Evolutionary conservation across 2,797 vertebrate genomes (phyloP).

Genomic region (Lindbergichthys nudifrons): DNA sequence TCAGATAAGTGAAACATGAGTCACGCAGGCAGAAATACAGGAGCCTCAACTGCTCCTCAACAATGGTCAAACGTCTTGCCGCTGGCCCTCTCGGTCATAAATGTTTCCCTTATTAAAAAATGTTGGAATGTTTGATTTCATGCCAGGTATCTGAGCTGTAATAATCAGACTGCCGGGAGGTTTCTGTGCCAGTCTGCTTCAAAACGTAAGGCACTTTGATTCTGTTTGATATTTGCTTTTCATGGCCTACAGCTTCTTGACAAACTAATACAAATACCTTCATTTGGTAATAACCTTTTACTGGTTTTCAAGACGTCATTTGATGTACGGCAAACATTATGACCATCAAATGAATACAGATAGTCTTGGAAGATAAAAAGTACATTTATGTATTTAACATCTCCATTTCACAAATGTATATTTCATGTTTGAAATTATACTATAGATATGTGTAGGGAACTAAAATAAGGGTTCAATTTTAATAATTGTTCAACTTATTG

Average conservation of each 20-base stretch:
- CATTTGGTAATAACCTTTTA: background rate
- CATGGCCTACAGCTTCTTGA: background rate
- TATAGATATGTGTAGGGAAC: background rate
- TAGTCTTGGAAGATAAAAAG: background rate
- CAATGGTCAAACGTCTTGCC: constrained; percentile 23
- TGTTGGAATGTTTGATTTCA: constrained; percentile 32
- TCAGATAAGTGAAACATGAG: constrained; percentile 66
- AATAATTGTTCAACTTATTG: background rate
- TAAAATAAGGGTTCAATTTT: no score
- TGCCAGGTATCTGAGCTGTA: constrained; percentile 24
- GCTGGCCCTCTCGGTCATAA: background rate
- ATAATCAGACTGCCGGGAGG: constrained; percentile 5
- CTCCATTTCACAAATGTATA: background rate
- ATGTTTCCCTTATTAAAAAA: constrained; percentile 13
- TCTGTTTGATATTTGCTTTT: constrained; percentile 14
- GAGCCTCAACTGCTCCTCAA: constrained; percentile 18
- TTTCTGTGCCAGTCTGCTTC: constrained; percentile 25
- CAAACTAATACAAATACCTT: background rate
- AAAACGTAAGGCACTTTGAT: constrained; percentile 8
- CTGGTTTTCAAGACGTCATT: background rate
- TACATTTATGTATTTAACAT: background rate
- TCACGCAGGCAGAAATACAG: constrained; percentile 35
- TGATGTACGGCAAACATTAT: background rate
- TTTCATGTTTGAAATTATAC: background rate
- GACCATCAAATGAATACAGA: background rate